Evolutionary conservation across 2,797 vertebrate genomes (phyloP).

Genomic region (Melanotaenia nigrans): DNA sequence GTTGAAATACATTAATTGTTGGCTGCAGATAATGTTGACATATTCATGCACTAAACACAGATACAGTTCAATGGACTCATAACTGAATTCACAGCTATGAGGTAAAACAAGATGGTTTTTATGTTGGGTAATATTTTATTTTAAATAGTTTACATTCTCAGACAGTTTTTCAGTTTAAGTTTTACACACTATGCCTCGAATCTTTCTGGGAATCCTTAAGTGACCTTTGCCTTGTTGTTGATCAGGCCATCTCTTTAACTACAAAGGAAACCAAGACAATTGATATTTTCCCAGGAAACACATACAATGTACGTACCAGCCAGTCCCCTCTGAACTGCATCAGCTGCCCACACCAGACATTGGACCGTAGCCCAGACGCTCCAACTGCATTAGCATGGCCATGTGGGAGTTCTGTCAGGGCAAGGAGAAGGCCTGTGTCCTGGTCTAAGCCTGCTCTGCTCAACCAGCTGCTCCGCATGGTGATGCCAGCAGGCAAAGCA

Average conservation of each 20-base stretch:
- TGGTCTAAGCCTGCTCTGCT: conserved; percentile 37
- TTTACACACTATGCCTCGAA: not conserved
- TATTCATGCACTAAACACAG: not conserved
- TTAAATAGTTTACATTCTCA: not conserved
- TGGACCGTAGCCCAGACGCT: conserved; percentile 21
- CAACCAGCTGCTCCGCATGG: conserved; percentile 44
- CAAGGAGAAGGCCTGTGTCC: conserved; percentile 23
- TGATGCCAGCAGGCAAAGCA: not conserved
- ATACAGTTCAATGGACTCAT: not conserved
- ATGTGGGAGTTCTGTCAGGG: conserved; percentile 47
- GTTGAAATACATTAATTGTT: not conserved
- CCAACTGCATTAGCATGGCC: conserved; percentile 31
- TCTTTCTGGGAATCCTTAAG: not conserved
- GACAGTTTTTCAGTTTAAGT: not conserved
- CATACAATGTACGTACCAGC: conserved; percentile 2
- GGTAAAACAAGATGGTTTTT: not conserved
- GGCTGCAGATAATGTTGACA: not conserved
- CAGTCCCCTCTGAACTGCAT: conserved; percentile 9
- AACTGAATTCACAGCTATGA: not conserved
- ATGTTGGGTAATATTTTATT: not conserved
- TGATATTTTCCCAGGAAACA: conserved; percentile 19
- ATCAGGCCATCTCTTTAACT: conserved; percentile 1
- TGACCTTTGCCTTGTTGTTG: not conserved
- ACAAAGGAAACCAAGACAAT: conserved; percentile 21
- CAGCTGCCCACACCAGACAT: conserved; percentile 19